Percentiles rank a stretch among this genome's conserved stretches.
Conservation (phyloP, 2,888 invertebrate genomes). For the Sinopyrophorus schimmeli region DNA sequence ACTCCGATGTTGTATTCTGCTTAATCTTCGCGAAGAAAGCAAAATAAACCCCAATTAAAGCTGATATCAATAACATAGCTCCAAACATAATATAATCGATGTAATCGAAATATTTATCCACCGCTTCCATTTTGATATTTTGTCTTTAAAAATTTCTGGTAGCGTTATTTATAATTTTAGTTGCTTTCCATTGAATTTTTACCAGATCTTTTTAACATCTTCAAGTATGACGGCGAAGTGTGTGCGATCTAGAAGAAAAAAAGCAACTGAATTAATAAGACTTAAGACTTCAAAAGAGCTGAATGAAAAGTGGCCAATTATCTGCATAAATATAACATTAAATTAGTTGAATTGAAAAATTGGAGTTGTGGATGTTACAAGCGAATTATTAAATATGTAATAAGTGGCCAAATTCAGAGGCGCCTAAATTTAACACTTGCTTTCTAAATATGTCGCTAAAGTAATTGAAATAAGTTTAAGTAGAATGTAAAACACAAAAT, state of each 20-base stretch:
- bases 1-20: slow-evolving; percentile 71
- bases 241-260: slow-evolving; percentile 13
- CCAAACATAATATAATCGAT: slow-evolving; percentile 70
- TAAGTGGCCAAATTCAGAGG: too few species aligned
- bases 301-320: slow-evolving; percentile 42
- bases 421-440: too few species aligned
- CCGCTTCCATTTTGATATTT: slow-evolving; percentile 38
- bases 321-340: slow-evolving; percentile 43
- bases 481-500: too few species aligned
- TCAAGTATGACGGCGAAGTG: not conserved
- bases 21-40: slow-evolving; percentile 70
- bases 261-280: slow-evolving; percentile 23
- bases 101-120: slow-evolving; percentile 59
- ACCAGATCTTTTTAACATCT: too few species aligned
- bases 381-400: too few species aligned
- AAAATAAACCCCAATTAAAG: slow-evolving; percentile 71
- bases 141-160: not conserved
- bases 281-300: slow-evolving; percentile 29
- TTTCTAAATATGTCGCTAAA: too few species aligned
- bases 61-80: slow-evolving; percentile 66
- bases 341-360: slow-evolving; percentile 49
- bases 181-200: slow-evolving; percentile 7
- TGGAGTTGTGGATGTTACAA: slow-evolving; percentile 29
- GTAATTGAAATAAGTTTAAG: too few species aligned
- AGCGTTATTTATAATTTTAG: too few species aligned